Evolutionary conservation across 2,888 invertebrate species (phyloP), one percentile per base, ranked within the genome.

Genomic region (Eudasyphora cyanicolor): DNA sequence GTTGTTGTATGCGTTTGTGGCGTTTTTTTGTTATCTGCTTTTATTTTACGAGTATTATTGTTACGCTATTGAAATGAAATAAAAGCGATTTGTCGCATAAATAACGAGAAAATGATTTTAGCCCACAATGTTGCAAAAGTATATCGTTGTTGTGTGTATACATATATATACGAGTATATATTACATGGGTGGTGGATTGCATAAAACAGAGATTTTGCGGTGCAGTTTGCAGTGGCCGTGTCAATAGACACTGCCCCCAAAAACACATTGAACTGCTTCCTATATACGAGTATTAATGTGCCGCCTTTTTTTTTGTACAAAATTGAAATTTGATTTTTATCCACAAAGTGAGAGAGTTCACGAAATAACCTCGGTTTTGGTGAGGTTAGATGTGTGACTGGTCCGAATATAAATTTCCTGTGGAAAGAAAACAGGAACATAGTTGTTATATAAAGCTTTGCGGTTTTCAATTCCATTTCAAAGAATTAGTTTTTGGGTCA

Each of bases 51-150:
- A n/a, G n/a, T 17, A 51, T 73, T 45, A n/a, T 45, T 45, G 45
- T 45, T 45, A 45, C 38, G 78, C 62, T 62, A 73, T 64, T 35
- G 64, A 73, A 78, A 77, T 21, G n/a, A 45, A 62, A 38, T 27
- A 67, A 45, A 60, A 49, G 19, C 17, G 2, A 75, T 77, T 77
- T 78, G 73, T 73, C 64, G 64, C 71, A 60, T 62, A 21, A 73
- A 71, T 62, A 71, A 38, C 54, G 21, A 32, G n/a, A 75, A 35
- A 74, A 62, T 19, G 10, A 12, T 29, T 51, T 60, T 32, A 49
- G 21, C n/a, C 19, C 12, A 49, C 17, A 19, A 7, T 35, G 14
- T 3, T 14, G 45, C 45, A 45, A 45, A n/a, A n/a, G n/a, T n/a
- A n/a, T n/a, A n/a, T n/a, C 45, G n/a, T 45, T 45, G 45, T 45